These are phyloP conservation scores for Acromyrmex heyeri DNA, from an alignment of 1,140 invertebrate genomes.

Conservation along the genomic window DNA sequence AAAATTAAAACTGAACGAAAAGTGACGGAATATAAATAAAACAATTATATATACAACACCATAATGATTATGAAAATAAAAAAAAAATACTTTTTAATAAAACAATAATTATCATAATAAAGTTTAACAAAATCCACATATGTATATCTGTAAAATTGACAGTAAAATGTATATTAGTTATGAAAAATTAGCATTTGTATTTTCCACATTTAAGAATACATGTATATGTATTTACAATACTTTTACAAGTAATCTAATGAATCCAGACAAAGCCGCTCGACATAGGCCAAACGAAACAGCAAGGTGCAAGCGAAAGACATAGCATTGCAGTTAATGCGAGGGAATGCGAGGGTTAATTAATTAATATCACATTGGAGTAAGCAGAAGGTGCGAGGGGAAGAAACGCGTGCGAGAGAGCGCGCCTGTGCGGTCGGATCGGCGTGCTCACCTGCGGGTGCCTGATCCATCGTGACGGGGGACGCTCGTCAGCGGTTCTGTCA, in stretches of 20 bases:
- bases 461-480: slow-evolving; percentile 75
- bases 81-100: background rate
- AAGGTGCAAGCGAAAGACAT: background rate
- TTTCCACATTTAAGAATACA: background rate
- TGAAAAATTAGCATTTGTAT: background rate
- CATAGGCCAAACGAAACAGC: slow-evolving; percentile 34
- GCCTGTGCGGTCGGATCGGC: slow-evolving; percentile 40
- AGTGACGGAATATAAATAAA: background rate
- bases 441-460: slow-evolving; percentile 79
- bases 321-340: slow-evolving; percentile 39
- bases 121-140: background rate
- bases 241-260: background rate
- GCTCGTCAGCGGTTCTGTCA: slow-evolving; percentile 5
- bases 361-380: background rate
- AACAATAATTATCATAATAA: background rate
- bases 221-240: background rate
- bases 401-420: slow-evolving; percentile 56
- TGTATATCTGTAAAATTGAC: background rate
- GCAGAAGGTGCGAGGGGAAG: background rate
- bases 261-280: slow-evolving; percentile 46
- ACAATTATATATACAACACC: background rate
- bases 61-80: background rate
- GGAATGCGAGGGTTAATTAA: slow-evolving; percentile 39
- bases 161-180: background rate
- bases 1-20: background rate